Evolutionary conservation across 2,888 invertebrate species (phyloP).

Genomic region (Pomacea canaliculata): DNA sequence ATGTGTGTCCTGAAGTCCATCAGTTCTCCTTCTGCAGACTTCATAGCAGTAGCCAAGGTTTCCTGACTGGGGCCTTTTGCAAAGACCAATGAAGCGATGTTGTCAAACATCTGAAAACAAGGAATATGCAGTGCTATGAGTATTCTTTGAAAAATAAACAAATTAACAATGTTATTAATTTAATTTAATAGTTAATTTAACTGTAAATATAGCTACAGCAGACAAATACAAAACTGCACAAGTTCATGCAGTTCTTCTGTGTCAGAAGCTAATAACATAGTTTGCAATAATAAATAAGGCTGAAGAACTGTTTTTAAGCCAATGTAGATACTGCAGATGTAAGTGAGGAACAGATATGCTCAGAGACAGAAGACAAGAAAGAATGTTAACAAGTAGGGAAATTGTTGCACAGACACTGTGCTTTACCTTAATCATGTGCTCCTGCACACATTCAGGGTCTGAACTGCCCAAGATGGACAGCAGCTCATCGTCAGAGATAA

Average conservation of each 20-base stretch:
- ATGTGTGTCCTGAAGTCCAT: slow-evolving; percentile 85
- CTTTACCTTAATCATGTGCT: slow-evolving; percentile 89
- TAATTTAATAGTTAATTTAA: too few relatives aligned
- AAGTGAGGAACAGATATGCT: too few relatives aligned
- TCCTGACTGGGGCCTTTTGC: slow-evolving; percentile 78
- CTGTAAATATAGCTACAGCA: too few relatives aligned
- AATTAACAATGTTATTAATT: not conserved
- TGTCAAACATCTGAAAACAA: slow-evolving; percentile 85
- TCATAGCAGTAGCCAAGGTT: slow-evolving; percentile 83
- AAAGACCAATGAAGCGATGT: slow-evolving; percentile 82
- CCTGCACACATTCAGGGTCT: slow-evolving; percentile 86
- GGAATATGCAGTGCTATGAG: not conserved
- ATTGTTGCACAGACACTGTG: not conserved
- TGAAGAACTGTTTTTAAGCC: too few relatives aligned
- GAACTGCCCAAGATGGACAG: slow-evolving; percentile 90
- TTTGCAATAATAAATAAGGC: too few relatives aligned
- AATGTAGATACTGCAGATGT: too few relatives aligned
- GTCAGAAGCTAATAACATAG: too few relatives aligned
- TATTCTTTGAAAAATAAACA: not conserved
- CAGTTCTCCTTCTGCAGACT: slow-evolving; percentile 87
- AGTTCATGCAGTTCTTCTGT: too few relatives aligned
- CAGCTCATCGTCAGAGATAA: slow-evolving; percentile 93
- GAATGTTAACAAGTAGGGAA: too few relatives aligned
- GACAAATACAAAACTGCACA: too few relatives aligned
- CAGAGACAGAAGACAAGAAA: too few relatives aligned